These are phyloP conservation scores for Cryptoprocta ferox DNA, from an alignment of 2,797 vertebrate genomes.

Conservation along the genomic window DNA sequence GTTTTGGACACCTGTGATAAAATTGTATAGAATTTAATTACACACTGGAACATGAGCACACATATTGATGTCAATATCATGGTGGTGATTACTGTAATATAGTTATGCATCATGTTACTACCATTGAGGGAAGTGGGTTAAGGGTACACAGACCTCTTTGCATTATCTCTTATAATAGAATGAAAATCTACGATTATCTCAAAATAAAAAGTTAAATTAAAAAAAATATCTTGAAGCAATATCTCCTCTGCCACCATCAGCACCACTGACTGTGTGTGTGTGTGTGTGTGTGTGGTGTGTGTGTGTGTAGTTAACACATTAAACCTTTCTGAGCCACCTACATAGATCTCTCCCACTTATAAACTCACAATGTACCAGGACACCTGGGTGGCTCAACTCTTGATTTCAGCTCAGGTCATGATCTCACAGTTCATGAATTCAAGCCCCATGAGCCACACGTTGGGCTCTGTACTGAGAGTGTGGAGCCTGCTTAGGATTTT, in stretches of 20 bases:
- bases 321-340: background rate
- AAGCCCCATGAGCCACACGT: too few relatives aligned
- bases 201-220: background rate
- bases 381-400: too few relatives aligned
- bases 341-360: background rate
- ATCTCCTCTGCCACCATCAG: background rate
- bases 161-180: background rate
- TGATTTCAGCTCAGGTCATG: too few relatives aligned
- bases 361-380: background rate
- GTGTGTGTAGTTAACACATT: background rate
- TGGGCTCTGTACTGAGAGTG: too few relatives aligned
- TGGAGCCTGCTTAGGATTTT: too few relatives aligned
- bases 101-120: background rate
- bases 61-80: background rate
- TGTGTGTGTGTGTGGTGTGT: background rate
- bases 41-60: background rate
- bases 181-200: background rate
- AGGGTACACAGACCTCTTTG: background rate
- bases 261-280: background rate
- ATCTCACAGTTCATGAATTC: too few relatives aligned
- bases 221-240: background rate
- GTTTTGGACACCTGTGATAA: background rate
- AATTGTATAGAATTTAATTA: background rate
- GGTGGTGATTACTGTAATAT: background rate
- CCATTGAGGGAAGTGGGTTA: background rate